Percentiles rank a stretch among this genome's conserved stretches.
Conservation (phyloP, 2,113 vertebrate species). For the Casuarius casuarius region DNA sequence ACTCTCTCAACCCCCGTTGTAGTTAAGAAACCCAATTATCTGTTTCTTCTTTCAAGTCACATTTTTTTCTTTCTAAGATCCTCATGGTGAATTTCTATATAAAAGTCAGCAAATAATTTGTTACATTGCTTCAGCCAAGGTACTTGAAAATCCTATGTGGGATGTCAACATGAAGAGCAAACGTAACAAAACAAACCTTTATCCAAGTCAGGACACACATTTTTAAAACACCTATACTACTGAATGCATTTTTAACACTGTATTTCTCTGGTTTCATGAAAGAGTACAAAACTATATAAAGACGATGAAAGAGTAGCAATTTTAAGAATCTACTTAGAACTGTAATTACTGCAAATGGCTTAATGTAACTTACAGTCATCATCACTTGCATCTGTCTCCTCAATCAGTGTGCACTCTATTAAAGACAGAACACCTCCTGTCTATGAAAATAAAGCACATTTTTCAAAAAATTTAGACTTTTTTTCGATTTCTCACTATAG, state of each 20-base stretch:
- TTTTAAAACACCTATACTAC: not conserved
- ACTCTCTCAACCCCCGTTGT: fast-evolving
- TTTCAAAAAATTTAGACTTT: not conserved
- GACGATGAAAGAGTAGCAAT: not conserved
- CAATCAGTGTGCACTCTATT: conserved; percentile 94
- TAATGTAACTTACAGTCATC: conserved; percentile 90
- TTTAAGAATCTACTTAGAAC: conserved; percentile 20
- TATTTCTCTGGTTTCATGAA: not conserved
- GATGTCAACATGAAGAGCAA: not conserved
- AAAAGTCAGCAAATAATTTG: not conserved
- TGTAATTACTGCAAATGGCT: conserved; percentile 29
- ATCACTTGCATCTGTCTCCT: conserved; percentile 90
- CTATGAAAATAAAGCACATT: conserved; percentile 76
- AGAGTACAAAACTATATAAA: not conserved
- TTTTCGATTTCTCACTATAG: not conserved
- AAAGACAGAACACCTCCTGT: conserved; percentile 96
- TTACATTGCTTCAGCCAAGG: not conserved
- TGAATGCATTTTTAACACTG: not conserved
- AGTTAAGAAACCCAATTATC: not conserved
- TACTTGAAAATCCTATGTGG: not conserved
- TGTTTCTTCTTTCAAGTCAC: not conserved
- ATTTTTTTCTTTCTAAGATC: not conserved
- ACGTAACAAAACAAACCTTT: not conserved
- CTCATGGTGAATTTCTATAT: not conserved
- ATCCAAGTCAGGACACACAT: not conserved